A percentile compares a stretch with the other conserved stretches of the same genome.
These are phyloP conservation scores for Ramphastos sulfuratus DNA, from an alignment of 2,113 vertebrate species.

Conservation along the genomic window DNA sequence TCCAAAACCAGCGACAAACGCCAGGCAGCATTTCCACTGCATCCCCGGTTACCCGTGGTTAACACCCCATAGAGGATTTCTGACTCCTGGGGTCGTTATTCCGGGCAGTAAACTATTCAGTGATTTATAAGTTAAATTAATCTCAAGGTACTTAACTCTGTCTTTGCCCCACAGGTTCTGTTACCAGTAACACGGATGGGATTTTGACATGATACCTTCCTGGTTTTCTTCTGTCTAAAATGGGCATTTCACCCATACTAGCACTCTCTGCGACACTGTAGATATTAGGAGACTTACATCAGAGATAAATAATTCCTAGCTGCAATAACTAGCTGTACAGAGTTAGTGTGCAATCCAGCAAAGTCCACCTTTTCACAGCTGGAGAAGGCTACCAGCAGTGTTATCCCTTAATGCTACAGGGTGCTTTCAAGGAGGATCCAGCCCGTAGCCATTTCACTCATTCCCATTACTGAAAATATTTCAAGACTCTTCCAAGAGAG, in stretches of 20 bases:
- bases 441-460: not conserved
- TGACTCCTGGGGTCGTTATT: not conserved
- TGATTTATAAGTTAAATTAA: not conserved
- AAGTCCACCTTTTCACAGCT: not conserved
- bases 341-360: not conserved
- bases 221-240: not conserved
- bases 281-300: not conserved
- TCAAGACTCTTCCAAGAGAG: conserved; percentile 50
- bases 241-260: not conserved
- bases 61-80: not conserved
- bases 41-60: not conserved
- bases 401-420: not conserved
- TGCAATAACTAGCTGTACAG: not conserved
- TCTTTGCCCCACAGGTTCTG: not conserved
- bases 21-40: not conserved
- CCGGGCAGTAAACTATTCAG: accelerated
- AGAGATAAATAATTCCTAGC: not conserved
- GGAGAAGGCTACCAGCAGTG: accelerated
- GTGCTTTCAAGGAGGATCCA: not conserved
- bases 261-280: not conserved
- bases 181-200: not conserved
- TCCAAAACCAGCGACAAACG: not conserved
- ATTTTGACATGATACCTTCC: not conserved
- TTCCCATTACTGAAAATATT: conserved; percentile 19
- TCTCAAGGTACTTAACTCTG: not conserved